Conservation (phyloP, 2,113 vertebrate genomes). For the Dissostichus mawsoni region DNA sequence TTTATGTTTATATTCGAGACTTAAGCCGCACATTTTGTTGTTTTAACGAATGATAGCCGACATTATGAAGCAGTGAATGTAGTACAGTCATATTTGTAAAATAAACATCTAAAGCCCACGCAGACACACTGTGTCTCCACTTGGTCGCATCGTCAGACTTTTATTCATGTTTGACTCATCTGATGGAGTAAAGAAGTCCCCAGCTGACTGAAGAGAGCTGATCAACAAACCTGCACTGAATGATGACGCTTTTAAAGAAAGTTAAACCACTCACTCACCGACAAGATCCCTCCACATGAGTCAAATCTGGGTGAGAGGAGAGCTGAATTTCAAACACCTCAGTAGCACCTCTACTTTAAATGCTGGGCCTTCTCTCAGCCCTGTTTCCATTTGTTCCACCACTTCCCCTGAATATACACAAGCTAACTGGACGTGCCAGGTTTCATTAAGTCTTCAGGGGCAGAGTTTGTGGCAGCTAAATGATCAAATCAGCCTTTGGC, state of each 20-base stretch:
- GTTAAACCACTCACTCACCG: not conserved
- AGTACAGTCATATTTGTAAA: not conserved
- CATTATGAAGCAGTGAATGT: slow-evolving; percentile 4
- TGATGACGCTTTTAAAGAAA: not conserved
- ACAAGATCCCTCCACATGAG: not conserved
- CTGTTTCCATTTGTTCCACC: not conserved
- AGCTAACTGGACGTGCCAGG: not conserved
- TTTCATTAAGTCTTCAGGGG: not conserved
- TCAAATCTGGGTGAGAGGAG: not conserved
- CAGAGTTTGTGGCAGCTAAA: not conserved
- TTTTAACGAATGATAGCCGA: slow-evolving; percentile 6
- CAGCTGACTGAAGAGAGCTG: not conserved
- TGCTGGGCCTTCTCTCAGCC: not conserved
- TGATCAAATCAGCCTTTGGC: slow-evolving; percentile 1
- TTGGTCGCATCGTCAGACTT: not conserved
- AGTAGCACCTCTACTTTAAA: not conserved
- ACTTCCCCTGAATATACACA: not conserved
- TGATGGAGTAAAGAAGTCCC: not conserved
- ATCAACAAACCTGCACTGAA: slow-evolving; percentile 19
- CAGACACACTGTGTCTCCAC: not conserved
- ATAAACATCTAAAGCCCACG: slow-evolving; percentile 18
- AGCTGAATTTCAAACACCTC: slow-evolving; percentile 41
- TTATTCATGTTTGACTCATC: not conserved
- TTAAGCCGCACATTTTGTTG: not conserved
- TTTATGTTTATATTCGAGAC: slow-evolving; percentile 37